phyloP scores from a whole-genome alignment of 2,113 vertebrate species.

The human region GRCh38 chr22:35800001-35800500 shows the following conservation, averaged over 20 bases:
- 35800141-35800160: neutral
- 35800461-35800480: neutral
- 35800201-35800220: neutral
- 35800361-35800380: neutral
- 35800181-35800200: neutral
- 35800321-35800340: neutral
- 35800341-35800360: neutral
- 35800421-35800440: neutral
- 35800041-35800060: neutral
- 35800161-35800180: neutral
- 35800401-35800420: neutral
- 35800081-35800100: neutral
- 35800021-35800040: neutral
- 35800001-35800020: constrained; percentile 18
- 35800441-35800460: neutral
- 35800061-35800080: neutral
- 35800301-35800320: neutral
- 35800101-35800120: neutral
- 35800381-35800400: neutral
- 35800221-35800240: neutral
- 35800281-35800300: neutral
- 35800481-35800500: neutral
- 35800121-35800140: neutral
- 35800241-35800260: neutral
- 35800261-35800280: neutral